Percentiles rank a stretch among this genome's conserved stretches.
Conservation (phyloP, 2,888 invertebrate genomes). For the Lissonota sp. region DNA sequence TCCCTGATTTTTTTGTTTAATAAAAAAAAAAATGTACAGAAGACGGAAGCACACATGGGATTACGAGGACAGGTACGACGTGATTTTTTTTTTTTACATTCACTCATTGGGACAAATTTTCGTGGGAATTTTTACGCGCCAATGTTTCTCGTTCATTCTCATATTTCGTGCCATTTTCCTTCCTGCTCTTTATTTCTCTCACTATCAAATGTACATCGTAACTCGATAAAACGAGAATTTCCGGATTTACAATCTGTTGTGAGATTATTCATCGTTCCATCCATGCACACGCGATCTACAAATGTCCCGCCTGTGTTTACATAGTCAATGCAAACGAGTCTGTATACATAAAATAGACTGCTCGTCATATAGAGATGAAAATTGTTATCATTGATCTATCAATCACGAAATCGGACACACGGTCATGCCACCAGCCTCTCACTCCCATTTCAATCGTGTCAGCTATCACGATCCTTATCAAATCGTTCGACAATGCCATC, state of each 20-base stretch:
- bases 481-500: neutral
- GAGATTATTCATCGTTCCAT: constrained; percentile 32
- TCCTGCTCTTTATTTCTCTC: neutral
- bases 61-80: constrained; percentile 85
- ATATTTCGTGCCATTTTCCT: neutral
- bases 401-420: constrained; percentile 40
- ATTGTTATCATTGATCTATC: constrained; percentile 50
- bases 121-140: neutral
- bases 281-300: constrained; percentile 28
- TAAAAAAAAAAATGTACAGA: constrained; percentile 77
- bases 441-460: constrained; percentile 38
- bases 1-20: constrained; percentile 69
- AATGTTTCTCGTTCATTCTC: neutral
- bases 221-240: constrained; percentile 32
- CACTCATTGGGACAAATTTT: constrained; percentile 18
- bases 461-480: constrained; percentile 47
- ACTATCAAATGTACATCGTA: constrained; percentile 22
- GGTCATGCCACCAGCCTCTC: too few species aligned
- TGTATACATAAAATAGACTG: constrained; percentile 39
- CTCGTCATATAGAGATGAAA: neutral
- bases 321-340: constrained; percentile 37
- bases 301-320: constrained; percentile 33
- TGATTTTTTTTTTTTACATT: constrained; percentile 46
- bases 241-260: constrained; percentile 10
- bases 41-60: constrained; percentile 86